A percentile compares a stretch with the other conserved stretches of the same genome.
These are phyloP conservation scores for Lordiphosa clarofinis DNA, from an alignment of 1,140 invertebrate species.

Conservation along the genomic window DNA sequence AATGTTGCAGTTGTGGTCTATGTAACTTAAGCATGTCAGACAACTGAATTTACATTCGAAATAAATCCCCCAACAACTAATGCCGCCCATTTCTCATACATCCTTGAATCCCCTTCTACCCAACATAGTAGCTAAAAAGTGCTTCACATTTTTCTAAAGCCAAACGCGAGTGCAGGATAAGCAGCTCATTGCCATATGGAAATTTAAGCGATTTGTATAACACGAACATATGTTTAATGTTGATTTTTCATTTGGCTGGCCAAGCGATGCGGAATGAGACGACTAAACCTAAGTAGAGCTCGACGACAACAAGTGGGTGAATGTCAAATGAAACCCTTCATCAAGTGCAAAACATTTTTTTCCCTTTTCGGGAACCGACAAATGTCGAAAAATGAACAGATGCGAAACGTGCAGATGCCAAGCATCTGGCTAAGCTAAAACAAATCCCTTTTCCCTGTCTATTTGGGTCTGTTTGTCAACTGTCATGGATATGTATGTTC, in stretches of 20 bases:
- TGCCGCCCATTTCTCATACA: no score
- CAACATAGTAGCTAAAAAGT: background rate
- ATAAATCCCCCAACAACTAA: no score
- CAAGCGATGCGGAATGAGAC: slow-evolving; percentile 7
- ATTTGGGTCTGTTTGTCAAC: slow-evolving; percentile 18
- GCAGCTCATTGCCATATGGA: slow-evolving; percentile 49
- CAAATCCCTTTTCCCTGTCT: slow-evolving; percentile 42
- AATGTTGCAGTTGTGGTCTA: no score
- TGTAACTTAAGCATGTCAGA: no score
- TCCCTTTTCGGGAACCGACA: slow-evolving; percentile 42
- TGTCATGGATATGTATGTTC: slow-evolving; percentile 30
- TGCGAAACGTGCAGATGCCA: slow-evolving; percentile 34
- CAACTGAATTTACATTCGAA: no score
- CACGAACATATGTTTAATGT: slow-evolving; percentile 67
- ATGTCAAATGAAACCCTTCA: slow-evolving; percentile 73
- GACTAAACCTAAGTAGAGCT: background rate
- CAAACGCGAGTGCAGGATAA: background rate
- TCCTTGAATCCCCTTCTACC: no score
- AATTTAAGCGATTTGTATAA: slow-evolving; percentile 63
- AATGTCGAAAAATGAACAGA: slow-evolving; percentile 54
- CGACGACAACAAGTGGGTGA: slow-evolving; percentile 2
- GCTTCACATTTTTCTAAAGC: slow-evolving; percentile 8
- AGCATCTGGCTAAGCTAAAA: slow-evolving; percentile 30
- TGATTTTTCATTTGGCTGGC: slow-evolving; percentile 62
- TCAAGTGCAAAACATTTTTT: slow-evolving; percentile 66